Evolutionary conservation across 2,797 vertebrate species (phyloP), one percentile per base, ranked within the genome.

Genomic region (Coregonus sp.): DNA sequence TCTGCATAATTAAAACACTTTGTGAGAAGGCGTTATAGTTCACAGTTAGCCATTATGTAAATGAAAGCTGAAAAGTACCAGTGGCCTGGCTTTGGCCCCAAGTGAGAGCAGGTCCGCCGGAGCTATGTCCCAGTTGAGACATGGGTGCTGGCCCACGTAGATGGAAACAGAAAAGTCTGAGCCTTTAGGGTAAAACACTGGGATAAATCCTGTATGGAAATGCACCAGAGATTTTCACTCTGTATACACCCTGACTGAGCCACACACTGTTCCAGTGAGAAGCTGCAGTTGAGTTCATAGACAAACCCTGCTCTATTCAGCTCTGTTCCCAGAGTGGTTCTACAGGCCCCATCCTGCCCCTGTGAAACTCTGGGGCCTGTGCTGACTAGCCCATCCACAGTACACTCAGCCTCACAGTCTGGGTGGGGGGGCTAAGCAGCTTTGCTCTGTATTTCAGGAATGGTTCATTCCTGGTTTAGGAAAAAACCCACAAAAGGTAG

Each of bases 231-330:
- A 47, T 59, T 18, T n/a, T 59, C 18, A 5, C 54, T 59, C 54
- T 59, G 5, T n/a, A 16, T 2, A 61, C 20, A 61, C 59, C 7
- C 59, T n/a, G 59, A 61, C 9, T 11, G 59, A 25, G 20, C 59
- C 68, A 47, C 4, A 76, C 84, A 77, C 81, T 88, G 85, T 90
- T 85, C 0, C 70, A 76, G 77, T 4, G 56, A 37, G 81, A 18
- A 73, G 61, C 76, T 12, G 11, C 61, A 11, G 40, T 29, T 25
- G 69, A 80, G 74, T 40, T 4, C 1, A 71, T 47, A 79, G 84
- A 92, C 89, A 93, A 87, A 68, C 77, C 40, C 47, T 25, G 75
- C 87, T 88, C 86, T 91, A 90, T 92, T 89, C 74, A 72, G 4
- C 74, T 35, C 61, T 74, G 78, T 40, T 16, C 3, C 40, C 40